Base-by-base conservation (phyloP, 2,113 vertebrate genomes). In the Ceratotherium simum region DNA sequence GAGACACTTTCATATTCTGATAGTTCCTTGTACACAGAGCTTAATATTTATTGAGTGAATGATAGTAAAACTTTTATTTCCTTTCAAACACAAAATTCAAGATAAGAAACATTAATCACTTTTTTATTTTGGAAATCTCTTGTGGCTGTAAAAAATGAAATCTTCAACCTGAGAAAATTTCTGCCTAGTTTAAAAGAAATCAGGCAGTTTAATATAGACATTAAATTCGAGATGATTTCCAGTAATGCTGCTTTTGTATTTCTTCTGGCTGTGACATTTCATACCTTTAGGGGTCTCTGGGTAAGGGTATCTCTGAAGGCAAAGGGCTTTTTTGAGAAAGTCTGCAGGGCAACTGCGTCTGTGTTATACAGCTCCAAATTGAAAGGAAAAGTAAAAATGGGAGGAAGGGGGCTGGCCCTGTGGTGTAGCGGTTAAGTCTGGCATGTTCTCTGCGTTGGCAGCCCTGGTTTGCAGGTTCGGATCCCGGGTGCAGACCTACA, bases 121-220 rank as follows among this genome's bases (percentile, higher is more conserved):
- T 96, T 78, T 96, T 92, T 39, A 84, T 88, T 95, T 96, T 91
- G 75, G 83, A 81, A 96, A 80, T 90, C 27, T 8, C 18, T 58
- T 54, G 6, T 85, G 76, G 81, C 73, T 96, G 2, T 93, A 56
- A 93, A 97, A 89, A 89, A 79, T 81, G 33, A 96, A 85, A 56
- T 89, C 46, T 95, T 96, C 25, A 86, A 73, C 4, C 58, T 75
- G 81, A 82, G 69, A 96, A 69, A 54, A 95, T 54, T 73, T 90
- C 31, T 95, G 39, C 51, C 27, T 72, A 51, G 6, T 81, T 90
- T 84, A 81, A 94, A 67, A 88, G 62, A 88, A 94, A 39, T 14
- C 64, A 93, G 31, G 36, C 31, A 88, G 14, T 31, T 69, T 21
- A 56, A n/a, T 51, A 9, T 54, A 64, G 39, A 6, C 54, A 69